Evolutionary conservation across 2,797 vertebrate species (phyloP).

Genomic region (Tokudaia tokunoshimensis): DNA sequence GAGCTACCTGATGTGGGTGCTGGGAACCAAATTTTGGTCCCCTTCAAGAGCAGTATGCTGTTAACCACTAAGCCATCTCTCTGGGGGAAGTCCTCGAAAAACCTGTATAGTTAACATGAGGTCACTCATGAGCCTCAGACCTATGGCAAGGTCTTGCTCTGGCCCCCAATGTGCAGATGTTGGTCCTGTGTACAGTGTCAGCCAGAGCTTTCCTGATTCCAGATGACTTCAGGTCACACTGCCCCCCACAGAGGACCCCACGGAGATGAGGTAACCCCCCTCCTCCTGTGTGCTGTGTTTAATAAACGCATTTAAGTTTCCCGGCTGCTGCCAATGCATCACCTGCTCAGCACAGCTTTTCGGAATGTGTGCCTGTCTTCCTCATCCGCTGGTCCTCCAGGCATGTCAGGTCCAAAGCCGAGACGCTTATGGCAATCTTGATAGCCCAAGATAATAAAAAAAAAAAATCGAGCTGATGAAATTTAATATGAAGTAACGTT

Average conservation of each 20-base stretch:
- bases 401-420: neutral
- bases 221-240: neutral
- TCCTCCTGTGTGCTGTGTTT: neutral
- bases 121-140: neutral
- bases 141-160: neutral
- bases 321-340: neutral
- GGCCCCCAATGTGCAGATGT: neutral
- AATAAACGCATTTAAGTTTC: neutral
- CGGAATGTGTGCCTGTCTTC: neutral
- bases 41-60: neutral
- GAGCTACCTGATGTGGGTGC: neutral
- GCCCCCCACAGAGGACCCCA: neutral
- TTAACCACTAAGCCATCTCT: neutral
- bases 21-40: neutral
- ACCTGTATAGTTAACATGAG: neutral
- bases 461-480: neutral
- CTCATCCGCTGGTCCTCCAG: neutral
- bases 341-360: neutral
- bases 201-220: neutral
- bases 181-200: neutral
- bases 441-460: neutral
- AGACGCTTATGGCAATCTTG: neutral
- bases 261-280: neutral
- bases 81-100: neutral
- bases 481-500: constrained; percentile 13